phyloP scores from a whole-genome alignment of 2,888 invertebrate species.

The Pharmacophagus antenor region DNA sequence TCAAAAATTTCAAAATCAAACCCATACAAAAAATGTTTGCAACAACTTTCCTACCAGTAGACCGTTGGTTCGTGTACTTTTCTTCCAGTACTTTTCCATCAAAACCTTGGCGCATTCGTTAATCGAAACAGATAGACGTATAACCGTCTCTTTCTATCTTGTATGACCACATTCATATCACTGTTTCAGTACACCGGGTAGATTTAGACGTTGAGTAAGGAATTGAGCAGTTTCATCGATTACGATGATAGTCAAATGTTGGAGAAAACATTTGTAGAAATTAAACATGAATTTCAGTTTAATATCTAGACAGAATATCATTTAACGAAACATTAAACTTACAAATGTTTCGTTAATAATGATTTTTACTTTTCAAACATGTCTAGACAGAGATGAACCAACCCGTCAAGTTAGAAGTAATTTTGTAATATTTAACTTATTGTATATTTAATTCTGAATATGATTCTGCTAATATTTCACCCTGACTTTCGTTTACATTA shows the following conservation, averaged over 20 bases:
- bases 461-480: no score
- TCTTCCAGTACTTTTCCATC: slow-evolving; percentile 70
- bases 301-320: not conserved
- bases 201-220: slow-evolving; percentile 31
- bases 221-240: slow-evolving; percentile 30
- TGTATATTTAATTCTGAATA: no score
- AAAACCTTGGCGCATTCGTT: slow-evolving; percentile 46
- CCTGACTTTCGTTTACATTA: no score
- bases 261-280: slow-evolving; percentile 8
- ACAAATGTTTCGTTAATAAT: not conserved
- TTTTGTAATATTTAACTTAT: not conserved
- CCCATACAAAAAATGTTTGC: slow-evolving; percentile 47
- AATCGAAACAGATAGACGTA: slow-evolving; percentile 43
- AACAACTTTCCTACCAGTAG: slow-evolving; percentile 40
- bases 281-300: not conserved
- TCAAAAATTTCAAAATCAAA: not conserved
- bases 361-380: not conserved
- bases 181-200: slow-evolving; percentile 17
- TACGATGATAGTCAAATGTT: slow-evolving; percentile 25
- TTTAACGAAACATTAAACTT: no score
- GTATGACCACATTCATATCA: slow-evolving; percentile 3
- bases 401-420: not conserved
- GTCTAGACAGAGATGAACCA: not conserved
- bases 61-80: slow-evolving; percentile 51
- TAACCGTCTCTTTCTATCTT: slow-evolving; percentile 43